Evolutionary conservation across 1,140 invertebrate genomes (phyloP).

Genomic region (Sarcophaga peregrina): DNA sequence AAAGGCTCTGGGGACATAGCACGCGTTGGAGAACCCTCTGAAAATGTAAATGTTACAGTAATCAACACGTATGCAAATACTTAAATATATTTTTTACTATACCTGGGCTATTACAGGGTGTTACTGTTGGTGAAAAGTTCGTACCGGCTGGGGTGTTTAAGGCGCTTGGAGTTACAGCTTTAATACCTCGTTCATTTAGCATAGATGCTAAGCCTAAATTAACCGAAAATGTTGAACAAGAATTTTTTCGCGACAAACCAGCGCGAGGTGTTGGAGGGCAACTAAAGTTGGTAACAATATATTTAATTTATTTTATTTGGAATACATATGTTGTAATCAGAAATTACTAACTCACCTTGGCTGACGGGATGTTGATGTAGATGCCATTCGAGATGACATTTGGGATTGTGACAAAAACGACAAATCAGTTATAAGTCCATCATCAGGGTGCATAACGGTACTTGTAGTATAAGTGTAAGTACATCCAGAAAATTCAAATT

Average conservation of each 20-base stretch:
- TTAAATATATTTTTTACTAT: conserved; percentile 54
- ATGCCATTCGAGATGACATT: conserved; percentile 64
- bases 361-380: conserved; percentile 62
- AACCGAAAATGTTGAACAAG: conserved; percentile 82
- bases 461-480: conserved; percentile 91
- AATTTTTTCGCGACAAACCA: conserved; percentile 75
- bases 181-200: conserved; percentile 83
- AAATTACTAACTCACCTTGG: conserved; percentile 53
- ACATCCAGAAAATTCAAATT: conserved; percentile 80
- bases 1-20: conserved; percentile 72
- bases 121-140: conserved; percentile 81
- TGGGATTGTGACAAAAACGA: conserved; percentile 66
- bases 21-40: conserved; percentile 68
- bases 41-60: conserved; percentile 10
- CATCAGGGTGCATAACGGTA: conserved; percentile 88
- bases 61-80: neutral
- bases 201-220: conserved; percentile 82
- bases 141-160: conserved; percentile 76
- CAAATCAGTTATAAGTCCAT: conserved; percentile 71
- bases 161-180: conserved; percentile 76
- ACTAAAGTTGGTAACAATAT: conserved; percentile 49
- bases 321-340: neutral
- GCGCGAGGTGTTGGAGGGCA: conserved; percentile 70
- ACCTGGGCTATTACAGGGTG: conserved; percentile 84
- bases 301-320: neutral